phyloP scores from a whole-genome alignment of 2,113 vertebrate genomes.

The Meleagris gallopavo region DNA sequence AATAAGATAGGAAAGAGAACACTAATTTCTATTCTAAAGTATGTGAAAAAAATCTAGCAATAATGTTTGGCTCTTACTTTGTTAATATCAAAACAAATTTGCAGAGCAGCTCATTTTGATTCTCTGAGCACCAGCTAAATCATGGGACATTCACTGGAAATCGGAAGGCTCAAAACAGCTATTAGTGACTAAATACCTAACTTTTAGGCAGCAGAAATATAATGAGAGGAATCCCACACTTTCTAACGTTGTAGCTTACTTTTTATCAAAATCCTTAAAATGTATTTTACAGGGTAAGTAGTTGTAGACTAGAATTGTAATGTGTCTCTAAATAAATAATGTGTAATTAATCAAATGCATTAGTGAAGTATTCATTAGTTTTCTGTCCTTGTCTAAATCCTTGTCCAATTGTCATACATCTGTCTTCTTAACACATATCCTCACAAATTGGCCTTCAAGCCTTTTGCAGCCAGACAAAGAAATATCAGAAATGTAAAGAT shows the following conservation, averaged over 20 bases:
- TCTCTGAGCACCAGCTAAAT: not conserved
- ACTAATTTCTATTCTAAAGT: not conserved
- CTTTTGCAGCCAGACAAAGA: not conserved
- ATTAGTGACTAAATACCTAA: not conserved
- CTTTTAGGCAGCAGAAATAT: not conserved
- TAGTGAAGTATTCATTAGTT: not conserved
- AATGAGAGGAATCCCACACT: not conserved
- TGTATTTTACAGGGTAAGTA: not conserved
- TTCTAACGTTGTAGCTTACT: not conserved
- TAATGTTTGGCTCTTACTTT: not conserved
- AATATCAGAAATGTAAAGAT: not conserved
- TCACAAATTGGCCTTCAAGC: not conserved
- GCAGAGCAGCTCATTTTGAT: not conserved
- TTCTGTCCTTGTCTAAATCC: not conserved
- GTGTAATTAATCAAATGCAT: accelerated
- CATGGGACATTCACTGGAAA: not conserved
- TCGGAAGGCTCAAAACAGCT: not conserved
- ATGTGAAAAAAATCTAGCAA: not conserved
- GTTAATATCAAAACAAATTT: not conserved
- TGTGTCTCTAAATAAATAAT: not conserved
- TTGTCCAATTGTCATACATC: not conserved
- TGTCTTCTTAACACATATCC: not conserved
- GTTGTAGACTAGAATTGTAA: not conserved
- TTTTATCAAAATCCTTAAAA: not conserved
- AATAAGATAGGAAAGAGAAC: not conserved